phyloP scores from a whole-genome alignment of 2,888 invertebrate species.

The Leptothorax acervorum region DNA sequence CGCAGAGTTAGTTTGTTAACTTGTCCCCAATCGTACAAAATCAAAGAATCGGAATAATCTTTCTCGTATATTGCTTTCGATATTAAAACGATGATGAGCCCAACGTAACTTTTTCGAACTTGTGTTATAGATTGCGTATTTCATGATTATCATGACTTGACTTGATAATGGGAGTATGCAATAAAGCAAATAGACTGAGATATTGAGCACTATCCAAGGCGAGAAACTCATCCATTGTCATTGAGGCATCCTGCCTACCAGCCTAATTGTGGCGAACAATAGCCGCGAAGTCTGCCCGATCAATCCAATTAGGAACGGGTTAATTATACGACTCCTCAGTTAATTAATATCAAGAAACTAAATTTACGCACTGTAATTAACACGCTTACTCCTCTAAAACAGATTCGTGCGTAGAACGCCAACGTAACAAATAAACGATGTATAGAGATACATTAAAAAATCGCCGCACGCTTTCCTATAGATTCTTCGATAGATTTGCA shows the following conservation, averaged over 20 bases:
- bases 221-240: slow-evolving; percentile 37
- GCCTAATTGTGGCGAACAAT: slow-evolving; percentile 37
- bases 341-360: slow-evolving; percentile 34
- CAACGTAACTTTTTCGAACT: not conserved
- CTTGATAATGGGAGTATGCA: not conserved
- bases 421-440: not conserved
- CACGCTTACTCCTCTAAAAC: not conserved
- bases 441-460: not conserved
- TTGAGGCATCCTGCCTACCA: slow-evolving; percentile 10
- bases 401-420: not conserved
- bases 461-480: too few species aligned
- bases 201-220: slow-evolving; percentile 1
- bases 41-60: not conserved
- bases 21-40: not conserved
- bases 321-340: slow-evolving; percentile 19
- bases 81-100: not conserved
- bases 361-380: slow-evolving; percentile 11
- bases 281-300: slow-evolving; percentile 32
- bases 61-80: not conserved
- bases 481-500: not conserved
- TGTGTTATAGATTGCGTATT: not conserved
- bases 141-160: not conserved
- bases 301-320: slow-evolving; percentile 42
- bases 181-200: slow-evolving; percentile 7
- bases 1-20: not conserved